Evolutionary conservation across 2,113 vertebrate species (phyloP), one percentile per base, ranked within the genome.

Genomic region (Corvus moneduloides): DNA sequence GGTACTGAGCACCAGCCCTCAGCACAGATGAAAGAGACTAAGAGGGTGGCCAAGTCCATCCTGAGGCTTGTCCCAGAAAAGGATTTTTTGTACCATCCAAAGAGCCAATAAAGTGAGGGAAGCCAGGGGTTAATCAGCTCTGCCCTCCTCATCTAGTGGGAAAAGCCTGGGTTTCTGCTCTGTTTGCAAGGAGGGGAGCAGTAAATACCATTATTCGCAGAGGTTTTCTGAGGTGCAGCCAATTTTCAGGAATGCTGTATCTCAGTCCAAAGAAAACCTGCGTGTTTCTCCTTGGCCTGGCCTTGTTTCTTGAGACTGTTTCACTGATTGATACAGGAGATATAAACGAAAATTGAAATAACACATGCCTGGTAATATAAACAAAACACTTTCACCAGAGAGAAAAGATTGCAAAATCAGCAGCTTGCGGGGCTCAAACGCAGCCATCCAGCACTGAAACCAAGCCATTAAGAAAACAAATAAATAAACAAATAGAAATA

Each of bases 211-310:
- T 97, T 93, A 82, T 96, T 94, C 8, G 2, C 85, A 44, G 87
- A 96, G 81, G 66, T 84, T 93, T 94, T 97, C 88, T 97, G 90
- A 97, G 96, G 92, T 93, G 21, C 77, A 93, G 97, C 96, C 97
- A 98, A 92, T 88, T 94, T 94, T 93, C 96, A 96, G 93, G 96
- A 98, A 98, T 96, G 94, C 76, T 2, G 3, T n/a, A 28, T 84
- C 94, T 96, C 39, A 22, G 62, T 96, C 95, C 95, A 98, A 96
- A 97, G 82, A 97, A 97, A 97, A 92, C 89, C 92, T 95, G 90
- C 22, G 39, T 96, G 91, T 91, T 98, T 97, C 82, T 96, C 80
- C 32, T 97, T 92, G 93, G 89, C 91, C 95, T 87, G 92, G 94
- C 89, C 87, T 90, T 59, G 69, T 94, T 96, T 87, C 86, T 81